These are phyloP conservation scores for Astyanax mexicanus DNA, from an alignment of 2,797 vertebrate species.

Conservation along the genomic window DNA sequence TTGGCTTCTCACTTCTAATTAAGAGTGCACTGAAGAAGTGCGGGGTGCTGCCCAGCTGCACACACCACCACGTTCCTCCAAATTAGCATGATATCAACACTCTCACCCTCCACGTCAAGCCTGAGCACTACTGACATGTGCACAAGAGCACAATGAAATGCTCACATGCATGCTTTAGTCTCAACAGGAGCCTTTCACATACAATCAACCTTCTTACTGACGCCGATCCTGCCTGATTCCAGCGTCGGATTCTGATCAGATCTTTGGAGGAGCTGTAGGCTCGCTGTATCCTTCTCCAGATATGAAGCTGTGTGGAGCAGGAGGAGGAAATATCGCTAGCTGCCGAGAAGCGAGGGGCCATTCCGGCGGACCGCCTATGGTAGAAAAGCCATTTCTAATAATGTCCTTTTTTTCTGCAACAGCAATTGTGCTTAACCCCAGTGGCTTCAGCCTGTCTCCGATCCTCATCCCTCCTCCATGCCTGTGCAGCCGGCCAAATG, in stretches of 20 bases:
- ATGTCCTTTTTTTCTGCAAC: slow-evolving; percentile 77
- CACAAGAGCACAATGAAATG: slow-evolving; percentile 33
- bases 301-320: slow-evolving; percentile 55
- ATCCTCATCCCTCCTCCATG: slow-evolving; percentile 73
- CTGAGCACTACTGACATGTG: slow-evolving; percentile 16
- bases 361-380: slow-evolving; percentile 74
- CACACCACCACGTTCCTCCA: slow-evolving; percentile 31
- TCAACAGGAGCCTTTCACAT: slow-evolving; percentile 10
- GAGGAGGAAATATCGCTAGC: slow-evolving; percentile 71
- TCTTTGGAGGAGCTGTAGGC: slow-evolving; percentile 13
- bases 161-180: slow-evolving; percentile 21
- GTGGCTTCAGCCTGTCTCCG: slow-evolving; percentile 76
- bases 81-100: slow-evolving; percentile 47
- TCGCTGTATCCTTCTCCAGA: slow-evolving; percentile 43
- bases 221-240: slow-evolving; percentile 17
- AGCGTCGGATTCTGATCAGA: slow-evolving; percentile 32
- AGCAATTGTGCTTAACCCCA: slow-evolving; percentile 83
- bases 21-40: slow-evolving; percentile 43
- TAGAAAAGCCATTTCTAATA: slow-evolving; percentile 81
- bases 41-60: slow-evolving; percentile 32
- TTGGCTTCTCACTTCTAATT: slow-evolving; percentile 49
- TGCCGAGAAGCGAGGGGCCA: slow-evolving; percentile 71
- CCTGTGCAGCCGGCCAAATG: slow-evolving; percentile 39
- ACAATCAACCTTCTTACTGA: slow-evolving; percentile 16
- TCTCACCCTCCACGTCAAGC: slow-evolving; percentile 7